A percentile compares a stretch with the other conserved stretches of the same genome.
Conservation (phyloP, 37 sponge, comb jelly and placozoan species). For the Lycopodina hypogea region DNA sequence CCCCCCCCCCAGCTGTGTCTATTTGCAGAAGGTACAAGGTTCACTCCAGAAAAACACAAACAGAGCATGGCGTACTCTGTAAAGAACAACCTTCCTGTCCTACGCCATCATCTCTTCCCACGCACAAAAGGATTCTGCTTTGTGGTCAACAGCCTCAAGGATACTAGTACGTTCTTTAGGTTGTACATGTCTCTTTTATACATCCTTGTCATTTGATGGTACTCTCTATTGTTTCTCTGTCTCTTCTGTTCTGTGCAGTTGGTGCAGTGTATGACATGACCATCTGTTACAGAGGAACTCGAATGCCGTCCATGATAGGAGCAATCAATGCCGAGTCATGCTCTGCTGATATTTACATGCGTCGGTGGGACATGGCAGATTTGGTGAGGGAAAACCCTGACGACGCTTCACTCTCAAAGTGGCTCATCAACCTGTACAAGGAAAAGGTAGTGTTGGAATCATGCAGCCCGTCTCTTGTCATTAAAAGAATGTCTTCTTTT, state of each 20-base stretch:
- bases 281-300: constrained; percentile 41
- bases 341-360: constrained; percentile 43
- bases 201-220: background rate
- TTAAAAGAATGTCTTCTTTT: background rate
- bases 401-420: constrained; percentile 42
- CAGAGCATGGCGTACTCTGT: constrained; percentile 62
- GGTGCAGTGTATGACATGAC: constrained; percentile 70
- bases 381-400: constrained; percentile 34
- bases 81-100: constrained; percentile 49
- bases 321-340: constrained; percentile 62
- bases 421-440: constrained; percentile 59
- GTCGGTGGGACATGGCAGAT: constrained; percentile 39
- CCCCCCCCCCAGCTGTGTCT: constrained; percentile 61
- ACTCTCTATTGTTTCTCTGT: background rate
- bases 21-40: constrained; percentile 90
- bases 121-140: constrained; percentile 79
- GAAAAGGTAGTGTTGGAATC: constrained; percentile 59
- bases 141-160: constrained; percentile 49
- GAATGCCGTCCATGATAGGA: constrained; percentile 49
- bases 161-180: constrained; percentile 21
- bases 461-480: too few species aligned
- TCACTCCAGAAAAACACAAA: constrained; percentile 81
- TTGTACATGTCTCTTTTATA: background rate
- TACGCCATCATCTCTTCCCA: constrained; percentile 84
- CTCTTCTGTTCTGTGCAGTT: constrained; percentile 38